Base-by-base conservation (phyloP, 2,888 invertebrate species). In the Bombylius discolor region DNA sequence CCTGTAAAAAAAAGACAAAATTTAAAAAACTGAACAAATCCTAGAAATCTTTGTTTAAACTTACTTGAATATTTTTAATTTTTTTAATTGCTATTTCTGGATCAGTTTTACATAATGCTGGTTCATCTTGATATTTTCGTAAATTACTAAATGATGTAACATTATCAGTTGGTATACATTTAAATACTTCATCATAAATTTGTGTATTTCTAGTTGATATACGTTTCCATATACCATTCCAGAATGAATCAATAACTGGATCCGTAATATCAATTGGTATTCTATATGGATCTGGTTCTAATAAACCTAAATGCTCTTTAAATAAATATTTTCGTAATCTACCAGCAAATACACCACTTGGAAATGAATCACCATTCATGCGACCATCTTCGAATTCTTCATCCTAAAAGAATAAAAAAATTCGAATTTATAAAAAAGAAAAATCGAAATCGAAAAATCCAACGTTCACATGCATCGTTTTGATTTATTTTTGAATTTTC, bases 131-230 rank as follows among this genome's bases (percentile, higher is more conserved):
- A 71, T 87, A 90, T 49, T 81, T 81, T 67, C 81, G 85, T 47
- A 96, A 76, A 62, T 85, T 82, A 0, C 81, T 79, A 72, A 95
- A 95, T 5, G 82, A 83, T 63, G 83, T 82, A 0, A 93, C 85
- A 60, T 78, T 76, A 74, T 98, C 88, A 0, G 88, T 86, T 7
- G 98, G 97, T 65, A 96, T 82, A 61, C 91, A 89, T 65, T 86
- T 86, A 76, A 98, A 98, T 1, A 96, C 89, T 76, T 90, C 83
- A 68, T 97, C 96, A 73, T 87, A 98, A 51, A 94, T 82, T 60
- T 85, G 82, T 0, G 97, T 95, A 70, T 99, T 99, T 45, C 76
- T 76, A 49, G 76, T 79, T 1, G 97, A 93, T 7, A 82, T 87
- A 51, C 81, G 79, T 62, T 86, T 79, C 96, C 97, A 98, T 6